Conservation (phyloP, 2,113 vertebrate species). For the Gymnorhina tibicen region DNA sequence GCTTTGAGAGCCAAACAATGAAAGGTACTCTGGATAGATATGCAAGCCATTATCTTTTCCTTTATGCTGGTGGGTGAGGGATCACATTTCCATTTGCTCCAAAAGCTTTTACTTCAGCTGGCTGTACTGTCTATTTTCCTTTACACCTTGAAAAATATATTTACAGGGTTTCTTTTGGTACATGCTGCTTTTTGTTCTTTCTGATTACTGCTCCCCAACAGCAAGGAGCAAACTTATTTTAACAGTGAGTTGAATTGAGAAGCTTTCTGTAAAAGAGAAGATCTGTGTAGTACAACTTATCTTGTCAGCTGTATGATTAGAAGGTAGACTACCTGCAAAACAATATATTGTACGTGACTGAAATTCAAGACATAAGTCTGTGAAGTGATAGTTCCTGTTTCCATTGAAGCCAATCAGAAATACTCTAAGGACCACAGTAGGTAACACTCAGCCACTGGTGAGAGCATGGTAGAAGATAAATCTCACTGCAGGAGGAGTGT, state of each 20-base stretch:
- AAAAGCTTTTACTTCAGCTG: not conserved
- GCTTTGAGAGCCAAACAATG: not conserved
- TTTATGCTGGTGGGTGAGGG: not conserved
- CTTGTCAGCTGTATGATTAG: not conserved
- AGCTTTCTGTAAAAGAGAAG: not conserved
- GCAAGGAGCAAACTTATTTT: not conserved
- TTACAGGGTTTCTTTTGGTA: not conserved
- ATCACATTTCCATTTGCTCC: not conserved
- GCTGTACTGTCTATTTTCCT: not conserved
- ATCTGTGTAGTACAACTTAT: not conserved
- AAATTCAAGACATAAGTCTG: not conserved
- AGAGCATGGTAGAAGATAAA: not conserved
- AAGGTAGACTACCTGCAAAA: not conserved
- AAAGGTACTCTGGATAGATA: not conserved
- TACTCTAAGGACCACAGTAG: not conserved
- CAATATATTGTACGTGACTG: accelerated
- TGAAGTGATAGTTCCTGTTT: not conserved
- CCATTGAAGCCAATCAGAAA: not conserved
- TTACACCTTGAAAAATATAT: not conserved
- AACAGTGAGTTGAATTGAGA: not conserved
- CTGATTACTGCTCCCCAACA: not conserved
- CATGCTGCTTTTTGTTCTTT: not conserved
- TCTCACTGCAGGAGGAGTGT: not conserved
- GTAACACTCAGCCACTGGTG: not conserved
- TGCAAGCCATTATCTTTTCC: not conserved